Conservation (phyloP, 2,113 vertebrate species). For the Plestiodon gilberti region DNA sequence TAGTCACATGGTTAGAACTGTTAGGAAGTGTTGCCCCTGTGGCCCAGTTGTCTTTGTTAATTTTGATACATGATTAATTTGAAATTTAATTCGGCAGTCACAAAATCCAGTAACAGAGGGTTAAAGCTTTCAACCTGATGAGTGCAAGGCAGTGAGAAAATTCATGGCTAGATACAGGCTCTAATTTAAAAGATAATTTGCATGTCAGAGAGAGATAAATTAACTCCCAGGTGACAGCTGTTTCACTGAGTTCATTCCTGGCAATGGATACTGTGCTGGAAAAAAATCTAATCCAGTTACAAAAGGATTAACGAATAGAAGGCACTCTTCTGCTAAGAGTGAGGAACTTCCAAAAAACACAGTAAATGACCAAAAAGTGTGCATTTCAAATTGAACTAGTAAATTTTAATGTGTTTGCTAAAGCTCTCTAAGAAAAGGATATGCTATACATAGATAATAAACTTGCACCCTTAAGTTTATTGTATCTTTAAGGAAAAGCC, state of each 20-base stretch:
- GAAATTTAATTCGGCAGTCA: conserved; percentile 15
- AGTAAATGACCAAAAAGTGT: neutral
- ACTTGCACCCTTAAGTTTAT: neutral
- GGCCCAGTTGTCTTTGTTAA: conserved; percentile 43
- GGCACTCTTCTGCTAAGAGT: neutral
- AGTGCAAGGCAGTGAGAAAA: conserved; percentile 62
- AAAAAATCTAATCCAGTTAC: conserved; percentile 55
- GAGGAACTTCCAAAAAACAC: conserved; percentile 1
- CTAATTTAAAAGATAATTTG: conserved; percentile 71
- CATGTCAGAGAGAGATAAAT: conserved; percentile 69
- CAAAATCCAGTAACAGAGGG: conserved; percentile 51
- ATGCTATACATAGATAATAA: no score
- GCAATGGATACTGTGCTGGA: conserved; percentile 46
- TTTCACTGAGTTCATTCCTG: conserved; percentile 55
- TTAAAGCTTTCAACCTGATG: conserved; percentile 22
- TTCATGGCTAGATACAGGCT: conserved; percentile 54
- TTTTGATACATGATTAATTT: conserved; percentile 43
- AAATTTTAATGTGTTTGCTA: neutral
- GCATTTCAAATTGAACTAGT: neutral
- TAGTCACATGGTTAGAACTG: conserved; percentile 1
- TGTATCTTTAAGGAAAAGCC: no score
- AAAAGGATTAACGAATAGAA: conserved; percentile 40
- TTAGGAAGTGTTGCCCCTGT: neutral
- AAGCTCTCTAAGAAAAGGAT: neutral
- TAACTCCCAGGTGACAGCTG: conserved; percentile 70